Evolutionary conservation across 2,113 vertebrate genomes (phyloP).

Genomic region (Gallinago paraguaiae): DNA sequence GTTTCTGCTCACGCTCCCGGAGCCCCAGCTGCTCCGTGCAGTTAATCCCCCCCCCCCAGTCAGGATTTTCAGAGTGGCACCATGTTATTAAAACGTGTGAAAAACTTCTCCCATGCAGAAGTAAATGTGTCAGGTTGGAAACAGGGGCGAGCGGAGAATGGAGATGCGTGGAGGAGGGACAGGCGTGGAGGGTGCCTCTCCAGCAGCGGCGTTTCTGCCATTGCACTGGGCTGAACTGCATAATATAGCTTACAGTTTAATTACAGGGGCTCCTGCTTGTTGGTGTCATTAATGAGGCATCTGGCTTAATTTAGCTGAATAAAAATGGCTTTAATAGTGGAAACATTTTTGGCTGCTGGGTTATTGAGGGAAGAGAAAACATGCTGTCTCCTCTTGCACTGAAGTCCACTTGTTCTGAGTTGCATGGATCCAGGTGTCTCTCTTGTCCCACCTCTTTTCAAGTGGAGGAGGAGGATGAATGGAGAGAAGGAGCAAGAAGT

Average conservation of each 20-base stretch:
- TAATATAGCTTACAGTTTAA: slow-evolving; percentile 75
- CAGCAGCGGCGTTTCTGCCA: background rate
- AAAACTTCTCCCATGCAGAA: slow-evolving; percentile 41
- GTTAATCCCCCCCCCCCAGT: background rate
- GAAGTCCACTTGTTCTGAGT: background rate
- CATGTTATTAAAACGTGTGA: slow-evolving; percentile 48
- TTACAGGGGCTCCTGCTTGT: slow-evolving; percentile 78
- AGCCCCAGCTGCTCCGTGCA: background rate
- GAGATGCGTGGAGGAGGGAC: background rate
- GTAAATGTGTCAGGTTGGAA: slow-evolving; percentile 42
- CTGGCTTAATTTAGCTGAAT: slow-evolving; percentile 77
- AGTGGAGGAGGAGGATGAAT: background rate
- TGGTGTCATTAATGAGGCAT: slow-evolving; percentile 78
- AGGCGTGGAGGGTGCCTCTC: background rate
- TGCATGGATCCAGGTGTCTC: rapidly evolving
- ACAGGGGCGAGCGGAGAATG: background rate
- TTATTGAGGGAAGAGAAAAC: slow-evolving; percentile 70
- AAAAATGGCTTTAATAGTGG: slow-evolving; percentile 74
- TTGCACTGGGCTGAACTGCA: slow-evolving; percentile 18
- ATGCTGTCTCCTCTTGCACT: background rate
- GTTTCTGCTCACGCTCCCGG: rapidly evolving
- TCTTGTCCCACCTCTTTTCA: background rate
- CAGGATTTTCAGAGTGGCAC: slow-evolving; percentile 28
- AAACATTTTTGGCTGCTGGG: slow-evolving; percentile 54
- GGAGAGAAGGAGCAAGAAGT: background rate